These are phyloP conservation scores for Lasioglossum villosulum DNA, from an alignment of 2,888 invertebrate genomes.

Conservation along the genomic window DNA sequence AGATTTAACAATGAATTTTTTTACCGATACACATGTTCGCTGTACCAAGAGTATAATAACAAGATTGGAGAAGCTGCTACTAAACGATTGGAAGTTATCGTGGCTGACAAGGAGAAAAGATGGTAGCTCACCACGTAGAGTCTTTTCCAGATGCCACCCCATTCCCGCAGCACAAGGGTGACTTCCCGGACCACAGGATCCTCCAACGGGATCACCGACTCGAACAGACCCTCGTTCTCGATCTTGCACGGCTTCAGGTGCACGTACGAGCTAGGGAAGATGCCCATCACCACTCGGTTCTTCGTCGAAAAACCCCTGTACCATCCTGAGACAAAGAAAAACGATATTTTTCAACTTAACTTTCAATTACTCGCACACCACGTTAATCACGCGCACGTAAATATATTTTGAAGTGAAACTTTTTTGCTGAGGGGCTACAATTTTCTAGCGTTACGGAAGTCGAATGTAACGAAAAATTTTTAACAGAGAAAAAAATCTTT, in stretches of 20 bases:
- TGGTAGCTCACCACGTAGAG: conserved; percentile 92
- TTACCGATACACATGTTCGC: too few species aligned
- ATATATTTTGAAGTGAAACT: too few species aligned
- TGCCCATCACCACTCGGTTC: conserved; percentile 88
- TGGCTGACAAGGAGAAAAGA: background rate
- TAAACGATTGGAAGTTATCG: background rate
- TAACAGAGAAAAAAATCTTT: too few species aligned
- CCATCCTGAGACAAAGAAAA: conserved; percentile 88
- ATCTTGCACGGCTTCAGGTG: conserved; percentile 91
- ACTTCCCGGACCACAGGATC: conserved; percentile 97
- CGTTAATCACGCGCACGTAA: too few species aligned
- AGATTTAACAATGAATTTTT: too few species aligned
- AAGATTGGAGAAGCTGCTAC: background rate
- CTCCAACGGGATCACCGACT: conserved; percentile 90
- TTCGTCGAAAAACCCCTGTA: conserved; percentile 94
- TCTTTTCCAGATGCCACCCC: conserved; percentile 96
- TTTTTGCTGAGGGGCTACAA: too few species aligned
- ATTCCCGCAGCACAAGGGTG: conserved; percentile 95
- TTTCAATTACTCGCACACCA: too few species aligned
- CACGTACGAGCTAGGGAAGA: conserved; percentile 94
- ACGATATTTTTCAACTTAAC: background rate
- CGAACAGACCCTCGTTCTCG: conserved; percentile 92
- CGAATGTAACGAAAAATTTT: too few species aligned
- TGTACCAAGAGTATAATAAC: too few species aligned
- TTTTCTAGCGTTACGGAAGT: too few species aligned